phyloP scores from a whole-genome alignment of 2,113 vertebrate species.

The Podiceps cristatus region DNA sequence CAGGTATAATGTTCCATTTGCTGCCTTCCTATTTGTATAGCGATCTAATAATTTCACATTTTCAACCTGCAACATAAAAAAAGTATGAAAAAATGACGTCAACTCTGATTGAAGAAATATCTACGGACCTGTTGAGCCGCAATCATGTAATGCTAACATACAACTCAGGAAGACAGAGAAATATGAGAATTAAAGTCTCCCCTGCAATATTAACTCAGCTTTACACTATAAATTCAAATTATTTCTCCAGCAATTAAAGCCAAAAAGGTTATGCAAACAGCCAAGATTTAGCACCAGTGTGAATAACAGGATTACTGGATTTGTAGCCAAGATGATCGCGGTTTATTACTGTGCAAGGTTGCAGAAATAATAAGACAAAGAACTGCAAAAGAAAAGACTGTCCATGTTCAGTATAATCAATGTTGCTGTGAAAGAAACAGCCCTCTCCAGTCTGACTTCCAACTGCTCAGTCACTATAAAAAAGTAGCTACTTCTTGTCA shows the following conservation, averaged over 20 bases:
- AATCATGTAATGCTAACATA: not conserved
- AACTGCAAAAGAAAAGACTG: not conserved
- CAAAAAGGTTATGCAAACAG: not conserved
- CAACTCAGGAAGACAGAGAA: not conserved
- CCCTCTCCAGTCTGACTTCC: not conserved
- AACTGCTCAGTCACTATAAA: not conserved
- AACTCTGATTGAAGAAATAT: not conserved
- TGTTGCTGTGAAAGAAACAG: not conserved
- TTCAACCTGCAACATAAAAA: conserved; percentile 75
- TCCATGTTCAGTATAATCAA: not conserved
- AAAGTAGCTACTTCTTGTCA: not conserved
- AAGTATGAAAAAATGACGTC: not conserved
- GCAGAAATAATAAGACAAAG: not conserved
- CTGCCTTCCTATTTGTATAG: conserved; percentile 75
- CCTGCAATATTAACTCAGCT: not conserved
- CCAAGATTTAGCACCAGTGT: not conserved
- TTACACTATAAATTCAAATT: not conserved
- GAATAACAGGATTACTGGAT: not conserved
- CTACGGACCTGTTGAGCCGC: not conserved
- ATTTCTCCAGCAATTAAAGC: not conserved
- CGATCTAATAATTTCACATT: conserved; percentile 82
- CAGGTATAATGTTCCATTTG: conserved; percentile 80
- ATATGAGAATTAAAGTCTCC: accelerated
- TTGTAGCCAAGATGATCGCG: not conserved
- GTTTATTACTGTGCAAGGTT: not conserved